Percentiles rank a stretch among this genome's conserved stretches.
These are phyloP conservation scores for Myrmecophaga tridactyla DNA, from an alignment of 2,113 vertebrate genomes.

Conservation along the genomic window DNA sequence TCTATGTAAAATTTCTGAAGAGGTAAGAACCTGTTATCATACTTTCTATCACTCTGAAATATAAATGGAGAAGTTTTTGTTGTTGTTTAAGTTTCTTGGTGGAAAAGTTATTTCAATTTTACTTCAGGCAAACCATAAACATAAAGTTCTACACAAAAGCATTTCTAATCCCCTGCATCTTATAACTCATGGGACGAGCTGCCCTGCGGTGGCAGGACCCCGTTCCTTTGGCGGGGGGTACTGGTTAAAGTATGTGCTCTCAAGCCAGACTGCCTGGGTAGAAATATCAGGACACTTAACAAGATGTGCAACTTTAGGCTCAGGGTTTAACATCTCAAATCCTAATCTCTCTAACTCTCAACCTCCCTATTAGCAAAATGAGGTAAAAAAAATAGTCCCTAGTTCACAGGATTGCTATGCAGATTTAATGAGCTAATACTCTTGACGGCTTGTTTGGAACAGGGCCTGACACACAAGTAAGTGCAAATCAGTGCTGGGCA, in stretches of 20 bases:
- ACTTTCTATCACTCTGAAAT: background rate
- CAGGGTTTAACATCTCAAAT: background rate
- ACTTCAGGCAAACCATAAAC: background rate
- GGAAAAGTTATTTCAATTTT: background rate
- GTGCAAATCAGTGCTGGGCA: background rate
- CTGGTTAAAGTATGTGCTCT: rapidly evolving
- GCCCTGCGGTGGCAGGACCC: background rate
- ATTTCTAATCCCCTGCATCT: background rate
- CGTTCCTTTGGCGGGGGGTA: background rate
- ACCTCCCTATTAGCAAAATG: background rate
- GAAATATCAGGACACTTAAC: background rate
- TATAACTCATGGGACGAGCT: background rate
- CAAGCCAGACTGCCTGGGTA: background rate
- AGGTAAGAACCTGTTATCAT: background rate
- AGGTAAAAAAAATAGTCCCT: background rate
- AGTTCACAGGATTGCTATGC: background rate
- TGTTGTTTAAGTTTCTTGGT: background rate
- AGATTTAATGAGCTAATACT: constrained; percentile 40
- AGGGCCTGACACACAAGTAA: background rate
- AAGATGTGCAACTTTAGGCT: background rate
- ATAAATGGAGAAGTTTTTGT: background rate
- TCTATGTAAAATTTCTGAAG: background rate
- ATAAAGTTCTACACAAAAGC: background rate
- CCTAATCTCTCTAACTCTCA: background rate
- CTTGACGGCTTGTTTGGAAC: background rate